phyloP scores from a whole-genome alignment of 2,888 invertebrate species.

The Nomada flava region DNA sequence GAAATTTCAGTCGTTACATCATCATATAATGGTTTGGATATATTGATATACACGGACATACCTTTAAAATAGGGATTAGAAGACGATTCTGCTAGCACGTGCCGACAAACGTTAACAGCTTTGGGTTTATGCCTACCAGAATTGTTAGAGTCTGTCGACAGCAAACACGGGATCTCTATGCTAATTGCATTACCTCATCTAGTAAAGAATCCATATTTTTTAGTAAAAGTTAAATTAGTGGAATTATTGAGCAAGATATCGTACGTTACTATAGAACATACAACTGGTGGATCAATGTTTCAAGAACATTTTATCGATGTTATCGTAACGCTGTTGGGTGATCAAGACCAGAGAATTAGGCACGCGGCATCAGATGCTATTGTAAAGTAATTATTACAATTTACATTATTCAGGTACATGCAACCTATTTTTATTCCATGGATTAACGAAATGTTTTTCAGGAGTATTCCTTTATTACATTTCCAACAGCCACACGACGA shows the following conservation, averaged over 20 bases:
- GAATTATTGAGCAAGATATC: conserved; percentile 87
- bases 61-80: conserved; percentile 87
- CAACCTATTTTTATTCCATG: neutral
- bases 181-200: conserved; percentile 88
- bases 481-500: conserved; percentile 85
- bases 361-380: conserved; percentile 89
- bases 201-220: conserved; percentile 92
- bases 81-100: conserved; percentile 91
- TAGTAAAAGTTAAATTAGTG: conserved; percentile 91
- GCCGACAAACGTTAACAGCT: conserved; percentile 89
- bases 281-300: conserved; percentile 85
- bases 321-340: conserved; percentile 88
- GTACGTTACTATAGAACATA: conserved; percentile 86
- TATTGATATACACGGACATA: neutral
- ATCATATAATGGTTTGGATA: neutral
- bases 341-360: conserved; percentile 92
- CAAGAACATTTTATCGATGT: conserved; percentile 88
- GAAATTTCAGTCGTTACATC: neutral
- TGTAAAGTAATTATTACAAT: conserved; percentile 85
- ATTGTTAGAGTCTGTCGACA: conserved; percentile 88
- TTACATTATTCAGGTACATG: neutral
- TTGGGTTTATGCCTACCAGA: conserved; percentile 86
- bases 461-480: conserved; percentile 85
- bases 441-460: conserved; percentile 73
- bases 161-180: conserved; percentile 85